A percentile compares a stretch with the other conserved stretches of the same genome.
These are phyloP conservation scores for Cheilosia grossa DNA, from an alignment of 2,888 invertebrate genomes.

Conservation along the genomic window DNA sequence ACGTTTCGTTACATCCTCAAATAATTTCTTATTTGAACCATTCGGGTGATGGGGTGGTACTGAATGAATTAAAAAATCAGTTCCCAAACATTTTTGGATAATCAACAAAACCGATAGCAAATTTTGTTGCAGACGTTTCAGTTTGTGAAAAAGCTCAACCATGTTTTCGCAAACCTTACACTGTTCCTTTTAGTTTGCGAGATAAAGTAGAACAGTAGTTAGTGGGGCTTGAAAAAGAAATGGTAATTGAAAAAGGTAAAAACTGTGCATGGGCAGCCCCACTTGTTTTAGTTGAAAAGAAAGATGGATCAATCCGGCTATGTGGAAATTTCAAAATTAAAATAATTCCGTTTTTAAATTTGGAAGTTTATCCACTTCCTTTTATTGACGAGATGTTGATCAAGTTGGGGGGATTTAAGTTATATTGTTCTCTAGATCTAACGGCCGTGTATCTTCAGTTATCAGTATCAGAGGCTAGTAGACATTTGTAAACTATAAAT, in stretches of 20 bases:
- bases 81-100: constrained; percentile 10
- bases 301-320: constrained; percentile 42
- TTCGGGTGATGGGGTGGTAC: constrained; percentile 1
- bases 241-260: constrained; percentile 22
- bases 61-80: neutral
- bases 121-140: constrained; percentile 1
- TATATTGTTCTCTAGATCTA: no score
- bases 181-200: constrained; percentile 32
- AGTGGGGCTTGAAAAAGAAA: constrained; percentile 37
- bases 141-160: neutral
- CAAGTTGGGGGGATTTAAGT: neutral
- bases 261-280: constrained; percentile 11
- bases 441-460: no score
- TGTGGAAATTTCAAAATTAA: constrained; percentile 58
- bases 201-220: constrained; percentile 29
- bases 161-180: constrained; percentile 11
- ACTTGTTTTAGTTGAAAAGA: constrained; percentile 31
- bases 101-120: neutral
- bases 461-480: neutral
- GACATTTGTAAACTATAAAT: constrained; percentile 43
- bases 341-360: constrained; percentile 36
- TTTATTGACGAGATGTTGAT: constrained; percentile 30
- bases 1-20: no score
- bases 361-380: constrained; percentile 47
- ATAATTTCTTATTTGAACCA: constrained; percentile 1